Percentiles rank a stretch among this genome's conserved stretches.
phyloP scores from a whole-genome alignment of 2,797 vertebrate genomes.

The Lemur catta region DNA sequence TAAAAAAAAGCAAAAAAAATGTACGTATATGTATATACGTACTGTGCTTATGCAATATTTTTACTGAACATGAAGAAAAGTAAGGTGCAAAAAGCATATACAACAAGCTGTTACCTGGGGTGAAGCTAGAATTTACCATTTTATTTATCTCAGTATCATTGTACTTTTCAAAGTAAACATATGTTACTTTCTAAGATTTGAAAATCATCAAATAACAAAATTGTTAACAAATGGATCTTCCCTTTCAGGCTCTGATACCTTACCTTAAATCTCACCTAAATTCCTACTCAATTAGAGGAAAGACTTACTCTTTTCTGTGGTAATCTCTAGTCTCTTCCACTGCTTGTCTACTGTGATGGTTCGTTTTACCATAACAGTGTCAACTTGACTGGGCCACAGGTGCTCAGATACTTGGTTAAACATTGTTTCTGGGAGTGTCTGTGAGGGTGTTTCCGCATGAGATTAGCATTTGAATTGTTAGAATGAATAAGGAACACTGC shows the following conservation, averaged over 20 bases:
- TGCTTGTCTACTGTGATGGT: not conserved
- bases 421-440: not conserved
- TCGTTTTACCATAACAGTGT: not conserved
- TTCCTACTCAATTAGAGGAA: not conserved
- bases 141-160: not conserved
- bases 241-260: not conserved
- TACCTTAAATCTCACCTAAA: not conserved
- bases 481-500: not conserved
- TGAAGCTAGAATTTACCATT: not conserved
- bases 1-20: not conserved
- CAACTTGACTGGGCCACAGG: not conserved
- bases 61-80: not conserved
- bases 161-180: constrained; percentile 33
- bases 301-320: not conserved
- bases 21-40: not conserved
- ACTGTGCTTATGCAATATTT: not conserved
- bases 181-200: not conserved
- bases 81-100: not conserved
- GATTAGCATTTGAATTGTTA: not conserved
- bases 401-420: not conserved
- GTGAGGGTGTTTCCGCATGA: not conserved
- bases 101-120: not conserved
- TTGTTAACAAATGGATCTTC: not conserved
- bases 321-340: not conserved
- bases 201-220: not conserved